phyloP scores from a whole-genome alignment of 2,113 vertebrate species.

The Bos javanicus region DNA sequence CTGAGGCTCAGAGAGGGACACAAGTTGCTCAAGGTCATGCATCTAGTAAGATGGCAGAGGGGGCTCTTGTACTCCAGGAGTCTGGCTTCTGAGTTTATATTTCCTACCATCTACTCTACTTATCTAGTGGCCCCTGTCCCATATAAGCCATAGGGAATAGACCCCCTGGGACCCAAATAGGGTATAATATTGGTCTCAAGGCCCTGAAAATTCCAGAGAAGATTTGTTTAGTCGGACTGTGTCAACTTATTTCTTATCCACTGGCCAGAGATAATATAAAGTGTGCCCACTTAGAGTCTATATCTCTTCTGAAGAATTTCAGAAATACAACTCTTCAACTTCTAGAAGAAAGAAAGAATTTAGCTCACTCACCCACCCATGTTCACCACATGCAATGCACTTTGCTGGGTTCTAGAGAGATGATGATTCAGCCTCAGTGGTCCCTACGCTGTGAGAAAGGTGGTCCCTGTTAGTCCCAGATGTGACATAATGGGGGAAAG shows the following conservation, averaged over 20 bases:
- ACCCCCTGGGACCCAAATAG: neutral
- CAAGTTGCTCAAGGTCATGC: neutral
- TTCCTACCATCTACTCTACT: neutral
- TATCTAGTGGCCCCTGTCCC: neutral
- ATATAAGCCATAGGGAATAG: neutral
- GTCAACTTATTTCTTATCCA: neutral
- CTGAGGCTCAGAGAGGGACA: neutral
- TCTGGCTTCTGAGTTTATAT: neutral
- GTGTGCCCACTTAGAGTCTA: neutral
- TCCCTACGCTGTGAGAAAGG: neutral
- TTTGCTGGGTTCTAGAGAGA: neutral
- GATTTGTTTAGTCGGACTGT: neutral
- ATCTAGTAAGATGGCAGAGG: neutral
- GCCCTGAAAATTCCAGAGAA: neutral
- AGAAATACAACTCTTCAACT: neutral
- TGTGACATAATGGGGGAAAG: neutral
- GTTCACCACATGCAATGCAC: neutral
- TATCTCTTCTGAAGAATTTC: neutral
- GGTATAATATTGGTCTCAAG: neutral
- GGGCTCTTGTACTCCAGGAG: neutral
- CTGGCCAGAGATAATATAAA: neutral
- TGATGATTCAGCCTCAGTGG: neutral
- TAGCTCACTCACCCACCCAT: neutral
- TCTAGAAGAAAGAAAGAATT: slow-evolving; percentile 1
- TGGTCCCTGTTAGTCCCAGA: neutral